Evolutionary conservation across 1,140 invertebrate genomes (phyloP).

Genomic region (Lineus longissimus): DNA sequence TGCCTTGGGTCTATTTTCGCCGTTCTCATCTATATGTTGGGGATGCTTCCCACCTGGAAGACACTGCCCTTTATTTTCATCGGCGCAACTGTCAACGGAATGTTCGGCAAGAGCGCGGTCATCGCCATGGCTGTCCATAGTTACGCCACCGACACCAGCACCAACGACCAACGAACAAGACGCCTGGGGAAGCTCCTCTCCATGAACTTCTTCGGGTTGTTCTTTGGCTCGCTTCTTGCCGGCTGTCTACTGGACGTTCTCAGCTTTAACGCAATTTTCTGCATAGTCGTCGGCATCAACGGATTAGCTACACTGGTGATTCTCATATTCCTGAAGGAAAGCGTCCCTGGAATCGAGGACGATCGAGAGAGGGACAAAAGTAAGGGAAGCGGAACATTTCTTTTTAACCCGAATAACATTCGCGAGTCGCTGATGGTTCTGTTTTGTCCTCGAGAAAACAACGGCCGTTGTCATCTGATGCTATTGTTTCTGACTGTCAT

Average conservation of each 20-base stretch:
- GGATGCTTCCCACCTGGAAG: constrained; percentile 19
- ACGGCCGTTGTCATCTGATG: constrained; percentile 29
- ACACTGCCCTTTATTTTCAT: constrained; percentile 34
- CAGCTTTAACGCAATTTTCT: constrained; percentile 34
- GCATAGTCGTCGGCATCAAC: constrained; percentile 30
- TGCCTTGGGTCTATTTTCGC: constrained; percentile 43
- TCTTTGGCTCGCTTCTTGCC: constrained; percentile 43
- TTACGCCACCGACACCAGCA: constrained; percentile 43
- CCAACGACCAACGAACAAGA: constrained; percentile 34
- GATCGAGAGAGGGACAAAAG: constrained; percentile 9
- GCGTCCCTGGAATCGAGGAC: constrained; percentile 21
- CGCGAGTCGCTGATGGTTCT: constrained; percentile 35
- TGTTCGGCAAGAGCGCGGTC: constrained; percentile 47
- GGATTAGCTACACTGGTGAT: constrained; percentile 29
- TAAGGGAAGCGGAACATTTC: constrained; percentile 3
- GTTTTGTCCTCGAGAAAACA: constrained; percentile 24
- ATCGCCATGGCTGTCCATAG: constrained; percentile 53
- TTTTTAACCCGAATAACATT: constrained; percentile 33
- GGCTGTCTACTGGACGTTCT: constrained; percentile 37
- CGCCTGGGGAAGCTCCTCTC: constrained; percentile 44
- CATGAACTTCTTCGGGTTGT: constrained; percentile 52
- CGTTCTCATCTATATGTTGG: constrained; percentile 42
- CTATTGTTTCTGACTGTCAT: constrained; percentile 23
- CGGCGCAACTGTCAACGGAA: constrained; percentile 41
- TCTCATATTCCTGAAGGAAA: constrained; percentile 33